Base-by-base conservation (phyloP, 2,888 invertebrate species). In the Actias luna region DNA sequence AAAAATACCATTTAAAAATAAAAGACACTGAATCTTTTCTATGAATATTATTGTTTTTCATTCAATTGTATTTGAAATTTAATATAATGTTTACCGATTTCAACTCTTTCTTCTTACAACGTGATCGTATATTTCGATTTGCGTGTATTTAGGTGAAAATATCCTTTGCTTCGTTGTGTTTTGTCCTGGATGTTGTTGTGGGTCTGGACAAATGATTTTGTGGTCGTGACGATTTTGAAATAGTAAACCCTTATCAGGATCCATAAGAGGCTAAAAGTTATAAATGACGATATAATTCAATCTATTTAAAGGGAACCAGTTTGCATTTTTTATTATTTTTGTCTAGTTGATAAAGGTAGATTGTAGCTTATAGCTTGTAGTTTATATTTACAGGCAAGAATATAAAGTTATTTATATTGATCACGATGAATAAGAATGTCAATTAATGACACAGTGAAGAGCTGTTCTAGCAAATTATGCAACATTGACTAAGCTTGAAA, bases 211-310 rank as follows among this genome's bases (percentile, higher is more conserved):
- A 59, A 98, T 93, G 50, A 95, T 93, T 84, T 96, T 96, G 72
- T 96, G 94, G 79, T 98, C 97, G 68, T 96, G 95, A 61, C 95
- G 94, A 79, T 97, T 97, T 90, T 96, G 96, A 76, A 98, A 97
- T 39, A 96, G 84, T 31, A 98, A 80, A 0, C 97, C 97, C 65
- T 92, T 93, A 7, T 94, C 93, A n/a, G 95, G 94, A 78, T 97
- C 95, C 76, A 96, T 94, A 29, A 96, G 83, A 0, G 94, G 94
- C 92, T 94, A 81, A 1, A 78, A 78, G 58, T 25, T 25, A 25
- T 12, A 22, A 50, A 50, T 25, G 12, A 50, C 2, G 2, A 25
- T 50, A 10, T 3, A 2, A 25, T 25, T 25, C 12, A 18, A 42
- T 42, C 36, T 16, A 36, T 16, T 36, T 16, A 36, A 16, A 16